Percentiles rank a stretch among this genome's conserved stretches.
Evolutionary conservation across 2,888 invertebrate genomes (phyloP).

Genomic region (Hydroisotoma schaefferi): DNA sequence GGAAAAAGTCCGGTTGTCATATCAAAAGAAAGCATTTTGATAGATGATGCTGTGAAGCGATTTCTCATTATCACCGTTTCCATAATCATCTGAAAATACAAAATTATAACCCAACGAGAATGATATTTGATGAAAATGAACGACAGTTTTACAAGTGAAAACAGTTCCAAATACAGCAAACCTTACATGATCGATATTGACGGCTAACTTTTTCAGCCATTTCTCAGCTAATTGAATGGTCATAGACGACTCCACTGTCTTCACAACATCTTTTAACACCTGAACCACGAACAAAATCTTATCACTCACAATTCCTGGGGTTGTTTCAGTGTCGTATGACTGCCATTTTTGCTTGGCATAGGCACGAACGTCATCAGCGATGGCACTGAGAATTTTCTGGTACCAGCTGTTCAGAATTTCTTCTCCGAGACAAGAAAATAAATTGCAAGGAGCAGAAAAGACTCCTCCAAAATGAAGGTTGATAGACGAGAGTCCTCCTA

Average conservation of each 20-base stretch:
- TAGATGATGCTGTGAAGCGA: conserved; percentile 36
- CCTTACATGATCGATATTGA: conserved; percentile 35
- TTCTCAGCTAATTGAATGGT: conserved; percentile 29
- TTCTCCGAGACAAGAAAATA: conserved; percentile 38
- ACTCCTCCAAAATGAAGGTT: conserved; percentile 31
- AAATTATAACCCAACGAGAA: not conserved
- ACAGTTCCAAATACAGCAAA: conserved; percentile 4
- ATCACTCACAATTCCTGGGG: conserved; percentile 21
- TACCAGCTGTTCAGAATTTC: conserved; percentile 43
- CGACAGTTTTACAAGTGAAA: too few species aligned
- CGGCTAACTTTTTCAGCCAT: conserved; percentile 43
- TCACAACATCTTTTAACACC: conserved; percentile 28
- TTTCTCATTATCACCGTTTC: conserved; percentile 35
- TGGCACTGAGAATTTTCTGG: conserved; percentile 23
- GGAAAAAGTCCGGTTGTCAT: conserved; percentile 41
- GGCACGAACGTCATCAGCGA: conserved; percentile 22
- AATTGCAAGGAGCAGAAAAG: conserved; percentile 36
- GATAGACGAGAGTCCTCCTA: conserved; percentile 21
- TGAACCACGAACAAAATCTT: conserved; percentile 21
- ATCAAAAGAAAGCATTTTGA: conserved; percentile 33
- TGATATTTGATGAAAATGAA: too few species aligned
- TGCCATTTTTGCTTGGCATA: conserved; percentile 44
- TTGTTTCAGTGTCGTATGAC: conserved; percentile 21
- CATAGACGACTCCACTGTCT: conserved; percentile 33
- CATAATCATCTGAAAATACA: conserved; percentile 35